A percentile compares a stretch with the other conserved stretches of the same genome.
Evolutionary conservation across 2,888 invertebrate species (phyloP).

Genomic region (Drosophila melanocephala): DNA sequence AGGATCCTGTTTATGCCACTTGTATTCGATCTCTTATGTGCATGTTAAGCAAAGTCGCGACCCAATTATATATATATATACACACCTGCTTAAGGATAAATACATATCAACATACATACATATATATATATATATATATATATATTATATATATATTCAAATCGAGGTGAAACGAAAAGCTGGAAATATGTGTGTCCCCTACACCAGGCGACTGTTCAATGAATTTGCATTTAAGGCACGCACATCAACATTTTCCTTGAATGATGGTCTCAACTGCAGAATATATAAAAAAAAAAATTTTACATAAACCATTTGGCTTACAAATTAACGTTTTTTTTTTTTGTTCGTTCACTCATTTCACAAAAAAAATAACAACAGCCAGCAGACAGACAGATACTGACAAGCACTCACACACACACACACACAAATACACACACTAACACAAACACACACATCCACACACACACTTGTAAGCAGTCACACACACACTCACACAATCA

Average conservation of each 20-base stretch:
- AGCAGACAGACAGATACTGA: slow-evolving; percentile 59
- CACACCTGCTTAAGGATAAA: slow-evolving; percentile 8
- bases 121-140: slow-evolving; percentile 3
- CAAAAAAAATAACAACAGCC: slow-evolving; percentile 54
- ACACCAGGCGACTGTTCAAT: slow-evolving; percentile 80
- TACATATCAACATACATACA: slow-evolving; percentile 6
- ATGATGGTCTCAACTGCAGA: slow-evolving; percentile 82
- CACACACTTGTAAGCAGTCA: slow-evolving; percentile 7
- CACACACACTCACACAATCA: slow-evolving; percentile 39
- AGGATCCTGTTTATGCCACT: slow-evolving; percentile 7
- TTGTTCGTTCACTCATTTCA: slow-evolving; percentile 67
- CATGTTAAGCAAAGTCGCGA: slow-evolving; percentile 29
- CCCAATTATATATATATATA: slow-evolving; percentile 2
- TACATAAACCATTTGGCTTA: slow-evolving; percentile 81
- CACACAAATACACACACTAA: slow-evolving; percentile 11
- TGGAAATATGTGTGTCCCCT: slow-evolving; percentile 71
- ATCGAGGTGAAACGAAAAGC: slow-evolving; percentile 33
- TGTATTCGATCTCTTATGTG: slow-evolving; percentile 32
- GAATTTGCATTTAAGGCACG: slow-evolving; percentile 83
- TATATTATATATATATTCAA: slow-evolving; percentile 6
- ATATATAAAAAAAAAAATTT: slow-evolving; percentile 65
- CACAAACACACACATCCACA: slow-evolving; percentile 4
- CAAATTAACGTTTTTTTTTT: slow-evolving; percentile 66
- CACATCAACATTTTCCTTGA: slow-evolving; percentile 83
- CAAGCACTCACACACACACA: slow-evolving; percentile 36